Percentiles rank a stretch among this genome's conserved stretches.
Conservation (phyloP, 2,888 invertebrate species). For the Pollenia angustigena region DNA sequence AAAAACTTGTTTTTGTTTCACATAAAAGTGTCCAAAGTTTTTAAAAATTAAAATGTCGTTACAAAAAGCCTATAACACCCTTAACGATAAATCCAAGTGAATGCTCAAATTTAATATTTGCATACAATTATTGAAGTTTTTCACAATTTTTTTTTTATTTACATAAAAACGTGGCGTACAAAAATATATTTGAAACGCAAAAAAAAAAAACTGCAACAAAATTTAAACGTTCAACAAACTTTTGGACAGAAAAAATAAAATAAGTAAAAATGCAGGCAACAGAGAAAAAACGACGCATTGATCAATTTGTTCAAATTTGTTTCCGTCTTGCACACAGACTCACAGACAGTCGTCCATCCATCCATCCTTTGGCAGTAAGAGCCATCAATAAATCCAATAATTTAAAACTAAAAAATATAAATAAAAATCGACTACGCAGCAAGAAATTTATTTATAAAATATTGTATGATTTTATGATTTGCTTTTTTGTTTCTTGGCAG, state of each 20-base stretch:
- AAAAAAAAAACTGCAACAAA: not conserved
- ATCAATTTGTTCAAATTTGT: constrained; percentile 58
- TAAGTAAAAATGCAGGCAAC: constrained; percentile 33
- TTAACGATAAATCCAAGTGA: not conserved
- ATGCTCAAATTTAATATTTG: constrained; percentile 14
- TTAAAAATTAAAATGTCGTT: not conserved
- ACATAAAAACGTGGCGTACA: too few relatives aligned
- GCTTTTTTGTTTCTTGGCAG: constrained; percentile 35
- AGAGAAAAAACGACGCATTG: constrained; percentile 41
- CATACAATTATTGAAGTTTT: not conserved
- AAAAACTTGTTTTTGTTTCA: too few relatives aligned
- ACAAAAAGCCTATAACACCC: not conserved
- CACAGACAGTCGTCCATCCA: not conserved
- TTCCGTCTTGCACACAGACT: constrained; percentile 18
- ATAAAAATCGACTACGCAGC: constrained; percentile 46
- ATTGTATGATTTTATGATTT: constrained; percentile 49
- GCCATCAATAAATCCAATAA: constrained; percentile 51
- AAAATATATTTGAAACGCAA: not conserved
- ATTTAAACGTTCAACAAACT: constrained; percentile 29
- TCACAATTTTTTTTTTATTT: not conserved
- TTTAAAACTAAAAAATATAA: not conserved
- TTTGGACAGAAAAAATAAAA: constrained; percentile 8
- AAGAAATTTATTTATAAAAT: constrained; percentile 53
- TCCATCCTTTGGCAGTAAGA: not conserved
- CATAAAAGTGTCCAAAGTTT: not conserved